Evolutionary conservation across 2,888 invertebrate species (phyloP), one percentile per base, ranked within the genome.

Genomic region (Archaeoteleia sp.): DNA sequence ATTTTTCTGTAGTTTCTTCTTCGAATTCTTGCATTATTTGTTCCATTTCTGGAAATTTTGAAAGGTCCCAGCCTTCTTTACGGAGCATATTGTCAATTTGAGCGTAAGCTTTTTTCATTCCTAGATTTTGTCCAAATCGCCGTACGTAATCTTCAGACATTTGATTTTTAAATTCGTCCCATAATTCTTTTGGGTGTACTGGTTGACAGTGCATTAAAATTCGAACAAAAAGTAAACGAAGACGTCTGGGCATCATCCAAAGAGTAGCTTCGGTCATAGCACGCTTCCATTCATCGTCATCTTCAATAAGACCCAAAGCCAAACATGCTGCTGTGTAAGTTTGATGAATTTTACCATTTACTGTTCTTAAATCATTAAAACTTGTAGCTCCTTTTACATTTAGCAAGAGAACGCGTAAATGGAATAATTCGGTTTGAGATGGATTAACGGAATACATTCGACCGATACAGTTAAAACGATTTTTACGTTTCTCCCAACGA

Each of bases 201-300:
- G 20, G 20, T 29, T 32, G 8, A 48, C 72, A 73, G 45, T 72
- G 78, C 20, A 71, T 65, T 34, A 75, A 67, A 40, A 83, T 76
- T 39, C 69, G 48, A 5, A 77, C 74, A 68, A 82, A 82, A 3
- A 80, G 45, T n/a, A 67, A 29, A 46, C 83, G 54, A 32, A 85
- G 57, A 57, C 72, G 61, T 37, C 62, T 34, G 45, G 75, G 82
- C 48, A 58, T 49, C 42, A 58, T 42, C 58, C 58, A 49, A 14
- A 17, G 5, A 14, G 12, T 8, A 12, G 58, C 49, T 49, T 58
- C 58, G 10, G 25, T 7, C 58, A 58, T 48, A 30, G 48, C 32
- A 10, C 20, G 14, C 12, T 34, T 40, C 42, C 58, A 58, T 25
- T 58, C 49, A 40, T 34, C 14, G 42, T 39, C 46, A 37, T 57